Evolutionary conservation across 2,113 vertebrate genomes (phyloP).

Genomic region (Herpailurus yagouaroundi): DNA sequence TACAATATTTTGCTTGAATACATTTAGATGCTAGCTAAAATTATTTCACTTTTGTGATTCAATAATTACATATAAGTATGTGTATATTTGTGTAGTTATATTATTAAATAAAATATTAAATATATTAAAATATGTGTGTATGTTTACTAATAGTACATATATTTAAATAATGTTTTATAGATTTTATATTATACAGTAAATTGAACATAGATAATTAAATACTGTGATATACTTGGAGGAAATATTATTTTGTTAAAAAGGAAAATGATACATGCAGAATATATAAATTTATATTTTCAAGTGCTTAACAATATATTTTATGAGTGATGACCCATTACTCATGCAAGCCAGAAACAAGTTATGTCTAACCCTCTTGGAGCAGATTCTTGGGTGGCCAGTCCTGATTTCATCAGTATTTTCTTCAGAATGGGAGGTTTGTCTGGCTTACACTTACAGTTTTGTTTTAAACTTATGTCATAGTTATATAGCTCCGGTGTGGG

Average conservation of each 20-base stretch:
- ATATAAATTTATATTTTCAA: conserved; percentile 12
- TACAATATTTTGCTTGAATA: conserved; percentile 21
- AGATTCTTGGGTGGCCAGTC: not conserved
- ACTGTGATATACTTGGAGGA: not conserved
- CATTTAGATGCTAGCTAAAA: not conserved
- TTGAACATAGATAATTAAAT: not conserved
- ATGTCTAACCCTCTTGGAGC: not conserved
- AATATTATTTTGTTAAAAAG: conserved; percentile 19
- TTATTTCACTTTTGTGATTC: not conserved
- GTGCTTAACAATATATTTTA: not conserved
- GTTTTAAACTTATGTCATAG: not conserved
- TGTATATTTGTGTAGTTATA: not conserved
- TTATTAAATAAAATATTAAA: conserved; percentile 6
- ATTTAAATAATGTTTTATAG: not conserved
- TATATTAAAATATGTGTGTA: not conserved
- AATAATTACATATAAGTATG: not conserved
- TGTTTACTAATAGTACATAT: not conserved
- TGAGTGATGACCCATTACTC: not conserved
- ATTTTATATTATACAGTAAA: not conserved
- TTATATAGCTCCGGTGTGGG: not conserved
- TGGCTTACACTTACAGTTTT: not conserved
- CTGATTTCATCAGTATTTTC: not conserved
- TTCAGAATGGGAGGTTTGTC: not conserved
- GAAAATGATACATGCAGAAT: not conserved
- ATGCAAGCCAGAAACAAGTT: not conserved